phyloP scores from a whole-genome alignment of 2,888 invertebrate genomes.

The Perdita meconis region DNA sequence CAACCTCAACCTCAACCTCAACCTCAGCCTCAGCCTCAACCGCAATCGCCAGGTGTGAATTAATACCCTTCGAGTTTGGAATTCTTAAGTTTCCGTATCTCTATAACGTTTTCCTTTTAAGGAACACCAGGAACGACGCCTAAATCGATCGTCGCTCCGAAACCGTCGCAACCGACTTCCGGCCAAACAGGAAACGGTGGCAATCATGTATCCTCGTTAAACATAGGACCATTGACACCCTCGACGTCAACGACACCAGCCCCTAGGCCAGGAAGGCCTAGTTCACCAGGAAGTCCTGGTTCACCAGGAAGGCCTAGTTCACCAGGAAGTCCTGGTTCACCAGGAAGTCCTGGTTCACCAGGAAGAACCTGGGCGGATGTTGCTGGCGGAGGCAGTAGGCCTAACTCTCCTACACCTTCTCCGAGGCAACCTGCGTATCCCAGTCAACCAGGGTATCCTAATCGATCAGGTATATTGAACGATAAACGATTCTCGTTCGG shows the following conservation, averaged over 20 bases:
- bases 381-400: constrained; percentile 71
- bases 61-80: constrained; percentile 9
- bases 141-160: constrained; percentile 28
- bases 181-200: constrained; percentile 43
- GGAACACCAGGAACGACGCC: not conserved
- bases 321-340: constrained; percentile 46
- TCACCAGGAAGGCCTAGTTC: no score
- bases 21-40: constrained; percentile 23
- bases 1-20: constrained; percentile 16
- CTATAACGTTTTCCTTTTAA: constrained; percentile 9
- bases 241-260: constrained; percentile 39
- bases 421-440: constrained; percentile 53
- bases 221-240: constrained; percentile 63
- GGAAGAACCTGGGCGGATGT: constrained; percentile 76
- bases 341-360: constrained; percentile 34
- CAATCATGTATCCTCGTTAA: constrained; percentile 61
- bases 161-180: constrained; percentile 25
- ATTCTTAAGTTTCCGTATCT: no score
- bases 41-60: constrained; percentile 40
- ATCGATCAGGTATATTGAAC: no score
- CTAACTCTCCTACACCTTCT: constrained; percentile 67
- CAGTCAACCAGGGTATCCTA: constrained; percentile 43
- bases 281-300: constrained; percentile 46
- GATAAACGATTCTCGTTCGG: no score
- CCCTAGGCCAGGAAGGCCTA: no score